Evolutionary conservation across 2,888 invertebrate genomes (phyloP).

Genomic region (Drosophila ezoana): DNA sequence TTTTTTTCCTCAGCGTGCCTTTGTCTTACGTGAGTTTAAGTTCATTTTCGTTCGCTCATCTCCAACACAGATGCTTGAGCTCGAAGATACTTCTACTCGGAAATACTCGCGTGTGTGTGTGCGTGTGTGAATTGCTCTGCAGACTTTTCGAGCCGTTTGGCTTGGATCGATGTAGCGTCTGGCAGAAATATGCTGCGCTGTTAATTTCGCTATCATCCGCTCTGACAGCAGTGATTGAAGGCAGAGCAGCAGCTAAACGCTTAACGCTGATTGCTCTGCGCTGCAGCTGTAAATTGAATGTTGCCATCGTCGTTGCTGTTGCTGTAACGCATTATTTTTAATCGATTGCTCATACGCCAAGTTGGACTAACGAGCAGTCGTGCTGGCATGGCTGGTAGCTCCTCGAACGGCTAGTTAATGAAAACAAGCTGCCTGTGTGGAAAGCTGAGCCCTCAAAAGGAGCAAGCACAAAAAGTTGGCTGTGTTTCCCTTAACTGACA

Average conservation of each 20-base stretch:
- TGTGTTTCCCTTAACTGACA: constrained; percentile 20
- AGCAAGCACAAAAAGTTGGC: constrained; percentile 23
- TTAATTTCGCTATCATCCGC: constrained; percentile 53
- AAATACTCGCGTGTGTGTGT: constrained; percentile 7
- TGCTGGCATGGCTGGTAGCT: constrained; percentile 47
- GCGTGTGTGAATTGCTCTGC: constrained; percentile 13
- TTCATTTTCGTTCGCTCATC: too few relatives aligned
- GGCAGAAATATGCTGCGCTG: constrained; percentile 50
- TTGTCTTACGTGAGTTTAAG: too few relatives aligned
- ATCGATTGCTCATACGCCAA: constrained; percentile 77
- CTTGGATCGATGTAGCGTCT: constrained; percentile 20
- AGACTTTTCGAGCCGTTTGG: constrained; percentile 14
- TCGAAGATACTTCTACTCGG: constrained; percentile 1
- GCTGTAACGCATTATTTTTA: constrained; percentile 59
- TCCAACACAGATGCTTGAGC: background rate
- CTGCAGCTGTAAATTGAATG: constrained; percentile 70
- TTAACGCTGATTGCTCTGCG: constrained; percentile 68
- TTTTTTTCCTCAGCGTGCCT: too few relatives aligned
- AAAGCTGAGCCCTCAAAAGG: constrained; percentile 53
- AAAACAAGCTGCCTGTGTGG: constrained; percentile 76
- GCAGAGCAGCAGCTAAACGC: constrained; percentile 63
- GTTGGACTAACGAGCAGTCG: constrained; percentile 68
- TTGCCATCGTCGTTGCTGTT: constrained; percentile 12
- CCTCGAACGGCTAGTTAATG: constrained; percentile 74
- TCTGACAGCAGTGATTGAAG: constrained; percentile 50